Percentiles rank a stretch among this genome's conserved stretches.
These are phyloP conservation scores for Xiphophorus birchmanni DNA, from an alignment of 2,797 vertebrate species.

Conservation along the genomic window DNA sequence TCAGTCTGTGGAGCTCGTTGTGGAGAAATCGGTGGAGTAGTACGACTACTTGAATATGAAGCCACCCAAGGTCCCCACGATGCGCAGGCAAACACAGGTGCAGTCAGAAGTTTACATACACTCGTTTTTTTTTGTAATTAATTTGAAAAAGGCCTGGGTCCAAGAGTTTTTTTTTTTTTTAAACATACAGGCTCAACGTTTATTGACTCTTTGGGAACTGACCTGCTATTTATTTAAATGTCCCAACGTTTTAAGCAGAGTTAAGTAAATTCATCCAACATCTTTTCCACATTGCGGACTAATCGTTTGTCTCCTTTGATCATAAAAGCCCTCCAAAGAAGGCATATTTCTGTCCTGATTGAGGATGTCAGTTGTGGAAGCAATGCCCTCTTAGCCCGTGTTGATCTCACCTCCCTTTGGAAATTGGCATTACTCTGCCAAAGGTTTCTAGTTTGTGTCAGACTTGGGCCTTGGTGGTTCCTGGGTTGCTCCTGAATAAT, in stretches of 20 bases:
- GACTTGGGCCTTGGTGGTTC: not conserved
- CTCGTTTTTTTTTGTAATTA: not conserved
- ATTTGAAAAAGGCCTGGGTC: not conserved
- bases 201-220: not conserved
- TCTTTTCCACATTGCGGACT: not conserved
- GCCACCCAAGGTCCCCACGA: slow-evolving; percentile 34
- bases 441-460: not conserved
- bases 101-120: not conserved
- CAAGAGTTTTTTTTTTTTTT: not conserved
- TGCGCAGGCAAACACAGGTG: slow-evolving; percentile 33
- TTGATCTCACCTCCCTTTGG: not conserved
- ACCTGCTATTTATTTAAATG: not conserved
- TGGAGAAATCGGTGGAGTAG: slow-evolving; percentile 8
- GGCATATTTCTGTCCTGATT: not conserved
- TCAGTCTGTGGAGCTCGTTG: slow-evolving; percentile 19
- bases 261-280: not conserved
- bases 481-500: not conserved
- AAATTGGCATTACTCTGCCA: not conserved
- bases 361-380: not conserved
- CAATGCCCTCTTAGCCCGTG: not conserved
- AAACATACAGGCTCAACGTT: not conserved
- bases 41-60: slow-evolving; percentile 19
- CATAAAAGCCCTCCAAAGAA: not conserved
- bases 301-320: not conserved
- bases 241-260: not conserved